phyloP scores from a whole-genome alignment of 1,140 invertebrate genomes.

The Caenorhabditis briggsae region DNA sequence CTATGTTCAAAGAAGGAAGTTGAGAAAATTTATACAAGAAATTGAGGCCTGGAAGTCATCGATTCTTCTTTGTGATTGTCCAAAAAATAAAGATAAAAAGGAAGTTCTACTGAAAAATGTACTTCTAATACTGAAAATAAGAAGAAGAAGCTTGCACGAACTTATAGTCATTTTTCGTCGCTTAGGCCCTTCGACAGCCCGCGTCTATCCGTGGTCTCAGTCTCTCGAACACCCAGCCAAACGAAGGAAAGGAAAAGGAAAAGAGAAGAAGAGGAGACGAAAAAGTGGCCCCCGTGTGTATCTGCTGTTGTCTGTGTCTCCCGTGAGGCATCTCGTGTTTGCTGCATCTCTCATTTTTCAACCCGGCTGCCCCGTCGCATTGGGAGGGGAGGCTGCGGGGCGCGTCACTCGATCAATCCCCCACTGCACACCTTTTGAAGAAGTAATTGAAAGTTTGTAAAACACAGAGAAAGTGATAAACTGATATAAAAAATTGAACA shows the following conservation, averaged over 20 bases:
- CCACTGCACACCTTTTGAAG: slow-evolving; percentile 38
- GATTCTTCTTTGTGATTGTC: background rate
- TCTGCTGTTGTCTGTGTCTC: background rate
- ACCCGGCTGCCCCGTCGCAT: slow-evolving; percentile 27
- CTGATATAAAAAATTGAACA: background rate
- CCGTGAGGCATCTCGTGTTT: background rate
- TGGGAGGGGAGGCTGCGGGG: slow-evolving; percentile 39
- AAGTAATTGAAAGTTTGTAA: slow-evolving; percentile 23
- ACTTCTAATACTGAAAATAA: slow-evolving; percentile 1
- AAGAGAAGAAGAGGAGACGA: background rate
- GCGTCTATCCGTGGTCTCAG: slow-evolving; percentile 32
- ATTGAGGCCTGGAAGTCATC: too few relatives aligned
- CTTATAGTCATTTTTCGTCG: slow-evolving; percentile 22
- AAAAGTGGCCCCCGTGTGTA: slow-evolving; percentile 47
- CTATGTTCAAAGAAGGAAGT: too few relatives aligned
- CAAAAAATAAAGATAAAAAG: background rate
- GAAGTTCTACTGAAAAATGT: background rate
- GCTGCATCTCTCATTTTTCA: background rate
- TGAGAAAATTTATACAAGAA: too few relatives aligned
- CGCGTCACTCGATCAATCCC: slow-evolving; percentile 49
- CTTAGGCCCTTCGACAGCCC: background rate
- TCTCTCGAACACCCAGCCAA: slow-evolving; percentile 32
- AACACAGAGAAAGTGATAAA: background rate
- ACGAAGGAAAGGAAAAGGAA: background rate
- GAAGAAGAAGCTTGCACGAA: background rate